Evolutionary conservation across 37 sponge, comb jelly and placozoan species (phyloP), one percentile per base, ranked within the genome.

Genomic region (Aplysina aerophoba): DNA sequence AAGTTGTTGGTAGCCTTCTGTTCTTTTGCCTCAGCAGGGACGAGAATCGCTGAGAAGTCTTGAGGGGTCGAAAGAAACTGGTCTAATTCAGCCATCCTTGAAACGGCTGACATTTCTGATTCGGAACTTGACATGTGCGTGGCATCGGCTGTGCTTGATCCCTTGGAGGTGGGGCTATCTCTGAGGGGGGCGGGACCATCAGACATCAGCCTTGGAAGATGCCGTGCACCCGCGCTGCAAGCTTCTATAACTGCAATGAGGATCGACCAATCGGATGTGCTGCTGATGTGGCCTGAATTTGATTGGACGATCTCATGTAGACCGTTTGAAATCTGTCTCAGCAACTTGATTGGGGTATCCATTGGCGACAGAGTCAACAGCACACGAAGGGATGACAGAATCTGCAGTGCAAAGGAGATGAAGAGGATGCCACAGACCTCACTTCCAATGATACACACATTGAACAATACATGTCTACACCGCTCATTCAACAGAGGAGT

Each of bases 191-290:
- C 11, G 64, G 24, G 27, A 1, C 78, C 54, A 36, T 17, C 25
- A 31, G 15, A 19, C n/a, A 33, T 20, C 21, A n/a, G 24, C 3
- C 54, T 30, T 40, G 78, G 78, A n/a, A 50, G 31, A 54, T 53
- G 25, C 6, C 37, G 20, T 19, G 54, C 78, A 20, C 92, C 92
- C 13, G 92, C 83, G 14, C 92, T 84, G 59, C 77, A 41, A 50
- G 78, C 79, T 83, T 97, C 95, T 28, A 97, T 41, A 56, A 94
- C 55, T 3, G 87, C 67, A 60, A 97, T 92, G 15, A 97, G 34
- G 15, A 93, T 74, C 33, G 69, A 67, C 98, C 98, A 97, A 55
- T 95, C 91, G 55, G 14, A 27, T 67, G 69, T 24, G 34, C 80
- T 66, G 56, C 39, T 82, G 22, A 91, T 62, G 35, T 53, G 37